Evolutionary conservation across 2,797 vertebrate species (phyloP).

Genomic region (Sebastes hubbsi): DNA sequence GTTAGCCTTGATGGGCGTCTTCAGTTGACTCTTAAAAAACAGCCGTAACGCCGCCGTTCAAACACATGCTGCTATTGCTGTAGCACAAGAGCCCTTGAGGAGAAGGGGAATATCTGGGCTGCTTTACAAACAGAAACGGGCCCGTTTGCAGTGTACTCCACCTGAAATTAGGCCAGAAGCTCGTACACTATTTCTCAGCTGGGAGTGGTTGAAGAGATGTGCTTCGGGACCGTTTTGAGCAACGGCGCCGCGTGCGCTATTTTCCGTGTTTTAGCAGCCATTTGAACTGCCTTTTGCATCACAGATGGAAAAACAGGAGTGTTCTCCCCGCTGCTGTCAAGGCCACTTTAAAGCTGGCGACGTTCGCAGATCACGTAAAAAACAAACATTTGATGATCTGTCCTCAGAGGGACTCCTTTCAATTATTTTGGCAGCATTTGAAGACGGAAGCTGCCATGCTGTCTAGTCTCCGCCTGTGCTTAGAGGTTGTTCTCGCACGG

Average conservation of each 20-base stretch:
- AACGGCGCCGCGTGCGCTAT: slow-evolving; percentile 23
- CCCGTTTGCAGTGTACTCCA: slow-evolving; percentile 39
- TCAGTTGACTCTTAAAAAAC: slow-evolving; percentile 42
- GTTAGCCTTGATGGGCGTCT: slow-evolving; percentile 48
- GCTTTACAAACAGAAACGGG: slow-evolving; percentile 42
- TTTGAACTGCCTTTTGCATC: slow-evolving; percentile 63
- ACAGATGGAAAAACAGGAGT: slow-evolving; percentile 56
- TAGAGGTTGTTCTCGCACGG: slow-evolving; percentile 43
- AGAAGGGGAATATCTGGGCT: slow-evolving; percentile 39
- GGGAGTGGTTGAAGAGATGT: slow-evolving; percentile 45
- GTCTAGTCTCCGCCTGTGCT: slow-evolving; percentile 41
- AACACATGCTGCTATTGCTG: slow-evolving; percentile 9
- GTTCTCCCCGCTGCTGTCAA: slow-evolving; percentile 54
- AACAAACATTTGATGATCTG: slow-evolving; percentile 61
- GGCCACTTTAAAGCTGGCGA: slow-evolving; percentile 59
- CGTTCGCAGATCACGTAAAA: slow-evolving; percentile 46
- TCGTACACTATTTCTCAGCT: slow-evolving; percentile 37
- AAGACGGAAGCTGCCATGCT: slow-evolving; percentile 38
- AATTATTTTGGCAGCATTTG: slow-evolving; percentile 68
- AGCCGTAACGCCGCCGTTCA: not conserved
- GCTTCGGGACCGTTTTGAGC: slow-evolving; percentile 49
- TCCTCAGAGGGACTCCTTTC: slow-evolving; percentile 66
- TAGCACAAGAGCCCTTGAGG: slow-evolving; percentile 46
- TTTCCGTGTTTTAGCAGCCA: slow-evolving; percentile 56
- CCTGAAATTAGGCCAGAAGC: slow-evolving; percentile 68